Evolutionary conservation across 2,113 vertebrate genomes (phyloP), one percentile per base, ranked within the genome.

Genomic region (Peromyscus californicus): DNA sequence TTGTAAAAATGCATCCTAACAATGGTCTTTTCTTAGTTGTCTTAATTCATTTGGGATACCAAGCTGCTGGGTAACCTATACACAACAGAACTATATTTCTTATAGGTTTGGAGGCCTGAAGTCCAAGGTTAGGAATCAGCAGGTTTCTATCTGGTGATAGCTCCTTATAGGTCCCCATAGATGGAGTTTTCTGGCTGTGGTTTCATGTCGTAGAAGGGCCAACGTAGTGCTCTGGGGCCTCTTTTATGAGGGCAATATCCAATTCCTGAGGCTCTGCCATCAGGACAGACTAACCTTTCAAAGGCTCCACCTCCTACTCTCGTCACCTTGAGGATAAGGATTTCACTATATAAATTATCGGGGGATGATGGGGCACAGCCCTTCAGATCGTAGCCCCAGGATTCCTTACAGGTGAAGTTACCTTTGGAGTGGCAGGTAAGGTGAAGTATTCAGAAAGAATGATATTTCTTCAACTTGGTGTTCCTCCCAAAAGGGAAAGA

Each of bases 401-500:
- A 48, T 83, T 90, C 45, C 31, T 87, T 26, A 87, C 29, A 79
- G 54, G 54, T 22, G 12, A 19, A 75, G 29, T 42, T 90, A 45
- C 72, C n/a, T 76, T 31, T n/a, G 45, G 89, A 31, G 36, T 5
- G 13, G 31, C 36, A 74, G 59, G 78, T 61, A 76, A 82, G 22
- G 22, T 48, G 67, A 93, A 84, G 24, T 72, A 48, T 33, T 42
- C 7, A 72, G 65, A 65, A 70, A 75, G 15, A 54, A 29, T 33
- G 24, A 29, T 80, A 31, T 84, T 96, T 93, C 61, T 91, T 94
- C 26, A 93, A 93, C 69, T 33, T 31, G 80, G 24, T 87, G 80
- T 24, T 76, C 36, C 87, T 16, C 29, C 51, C 7, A 92, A 88
- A 93, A 80, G 42, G 85, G 33, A 93, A 42, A 72, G 90, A 82